Percentiles rank a stretch among this genome's conserved stretches.
Evolutionary conservation across 1,140 invertebrate species (phyloP).

Genomic region (Drosophila kanapiae): DNA sequence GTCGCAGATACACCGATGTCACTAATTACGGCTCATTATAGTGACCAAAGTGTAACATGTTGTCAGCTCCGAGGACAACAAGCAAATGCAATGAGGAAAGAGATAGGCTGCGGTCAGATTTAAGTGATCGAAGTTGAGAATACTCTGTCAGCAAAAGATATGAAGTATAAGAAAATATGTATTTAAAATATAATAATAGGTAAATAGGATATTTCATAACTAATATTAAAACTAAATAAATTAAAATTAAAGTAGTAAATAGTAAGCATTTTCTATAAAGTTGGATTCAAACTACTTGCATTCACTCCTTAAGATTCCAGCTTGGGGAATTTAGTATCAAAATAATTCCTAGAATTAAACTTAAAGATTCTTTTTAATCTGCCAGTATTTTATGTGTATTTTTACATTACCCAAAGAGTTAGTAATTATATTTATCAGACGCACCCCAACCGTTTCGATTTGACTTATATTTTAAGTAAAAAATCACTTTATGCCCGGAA

Average conservation of each 20-base stretch:
- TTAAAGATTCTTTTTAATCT: neutral
- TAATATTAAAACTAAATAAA: no score
- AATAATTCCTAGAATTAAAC: neutral
- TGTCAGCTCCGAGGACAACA: slow-evolving; percentile 74
- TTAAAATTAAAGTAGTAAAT: no score
- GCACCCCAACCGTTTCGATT: neutral
- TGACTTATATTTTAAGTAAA: neutral
- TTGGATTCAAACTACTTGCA: no score
- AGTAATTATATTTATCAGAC: neutral
- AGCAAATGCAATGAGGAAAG: slow-evolving; percentile 25
- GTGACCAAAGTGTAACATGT: slow-evolving; percentile 84
- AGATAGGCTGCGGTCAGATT: no score
- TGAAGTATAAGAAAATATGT: neutral
- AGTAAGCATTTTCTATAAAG: no score
- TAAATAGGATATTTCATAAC: no score
- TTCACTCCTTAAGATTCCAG: no score
- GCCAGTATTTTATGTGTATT: neutral
- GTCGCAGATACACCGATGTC: slow-evolving; percentile 61
- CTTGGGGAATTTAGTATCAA: no score
- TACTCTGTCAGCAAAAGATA: slow-evolving; percentile 7
- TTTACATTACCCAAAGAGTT: neutral
- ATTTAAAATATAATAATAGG: no score
- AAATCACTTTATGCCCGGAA: neutral
- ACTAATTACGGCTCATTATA: slow-evolving; percentile 84
- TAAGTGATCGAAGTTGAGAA: neutral